phyloP scores from a whole-genome alignment of 2,113 vertebrate species.

The Hippocampus mohnikei region DNA sequence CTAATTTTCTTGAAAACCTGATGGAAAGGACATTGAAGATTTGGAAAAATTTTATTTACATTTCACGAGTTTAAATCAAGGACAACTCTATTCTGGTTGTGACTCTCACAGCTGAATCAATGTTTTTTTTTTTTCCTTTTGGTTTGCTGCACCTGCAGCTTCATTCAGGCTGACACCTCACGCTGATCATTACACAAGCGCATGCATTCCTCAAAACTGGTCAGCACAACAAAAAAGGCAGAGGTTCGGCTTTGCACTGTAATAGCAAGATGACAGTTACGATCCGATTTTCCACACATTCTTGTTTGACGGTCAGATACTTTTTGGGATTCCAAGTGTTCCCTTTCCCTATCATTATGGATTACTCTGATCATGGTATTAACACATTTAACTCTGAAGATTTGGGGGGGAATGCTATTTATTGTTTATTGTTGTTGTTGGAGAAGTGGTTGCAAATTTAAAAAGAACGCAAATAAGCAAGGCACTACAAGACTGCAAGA shows the following conservation, averaged over 20 bases:
- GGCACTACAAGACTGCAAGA: neutral
- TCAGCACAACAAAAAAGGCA: conserved; percentile 16
- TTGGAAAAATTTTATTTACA: too few species aligned
- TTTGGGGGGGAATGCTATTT: neutral
- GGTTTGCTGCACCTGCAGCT: conserved; percentile 48
- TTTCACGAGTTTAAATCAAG: neutral
- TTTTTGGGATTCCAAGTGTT: neutral
- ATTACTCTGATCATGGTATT: neutral
- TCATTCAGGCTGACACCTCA: conserved; percentile 55
- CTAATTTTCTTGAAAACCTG: too few species aligned
- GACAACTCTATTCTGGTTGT: neutral
- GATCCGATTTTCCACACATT: too few species aligned
- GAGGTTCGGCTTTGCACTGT: conserved; percentile 2
- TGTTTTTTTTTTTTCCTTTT: conserved; percentile 27
- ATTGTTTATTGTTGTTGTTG: neutral
- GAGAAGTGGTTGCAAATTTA: neutral
- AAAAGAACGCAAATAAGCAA: neutral
- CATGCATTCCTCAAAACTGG: conserved; percentile 48
- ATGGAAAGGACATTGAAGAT: too few species aligned
- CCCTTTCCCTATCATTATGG: neutral
- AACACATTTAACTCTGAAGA: neutral
- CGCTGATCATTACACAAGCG: conserved; percentile 57
- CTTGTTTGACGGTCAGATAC: neutral
- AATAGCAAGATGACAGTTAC: neutral
- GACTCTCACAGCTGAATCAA: conserved; percentile 50